Conservation (phyloP, 2,113 vertebrate genomes). For the Chrysemys picta region DNA sequence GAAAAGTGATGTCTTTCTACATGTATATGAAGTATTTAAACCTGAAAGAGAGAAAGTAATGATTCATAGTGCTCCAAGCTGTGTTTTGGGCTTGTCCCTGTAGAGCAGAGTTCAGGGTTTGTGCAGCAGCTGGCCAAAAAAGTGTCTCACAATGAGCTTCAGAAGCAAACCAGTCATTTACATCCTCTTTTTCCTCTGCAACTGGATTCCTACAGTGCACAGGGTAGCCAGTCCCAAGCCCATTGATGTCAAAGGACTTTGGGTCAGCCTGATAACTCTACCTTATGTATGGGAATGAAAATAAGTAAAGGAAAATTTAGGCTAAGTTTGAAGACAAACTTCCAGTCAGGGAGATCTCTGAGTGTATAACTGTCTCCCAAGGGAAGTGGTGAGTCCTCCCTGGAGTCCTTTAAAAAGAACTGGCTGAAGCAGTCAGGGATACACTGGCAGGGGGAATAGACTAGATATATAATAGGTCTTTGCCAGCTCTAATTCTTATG, state of each 20-base stretch:
- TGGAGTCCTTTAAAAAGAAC: not conserved
- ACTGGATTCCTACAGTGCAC: too few relatives aligned
- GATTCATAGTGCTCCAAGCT: not conserved
- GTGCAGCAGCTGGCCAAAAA: not conserved
- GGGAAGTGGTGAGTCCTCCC: not conserved
- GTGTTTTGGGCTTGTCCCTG: not conserved
- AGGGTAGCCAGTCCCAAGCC: too few relatives aligned
- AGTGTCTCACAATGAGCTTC: not conserved
- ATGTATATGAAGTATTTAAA: not conserved
- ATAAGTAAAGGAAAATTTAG: not conserved
- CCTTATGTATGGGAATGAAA: not conserved
- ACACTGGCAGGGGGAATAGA: not conserved
- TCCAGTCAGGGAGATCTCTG: not conserved
- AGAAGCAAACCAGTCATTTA: not conserved
- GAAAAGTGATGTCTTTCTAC: not conserved
- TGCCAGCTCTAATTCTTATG: not conserved
- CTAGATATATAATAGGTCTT: not conserved
- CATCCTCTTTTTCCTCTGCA: not conserved
- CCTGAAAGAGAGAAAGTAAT: not conserved
- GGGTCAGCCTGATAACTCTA: not conserved
- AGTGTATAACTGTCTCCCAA: not conserved
- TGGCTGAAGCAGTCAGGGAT: not conserved
- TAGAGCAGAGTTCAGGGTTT: not conserved
- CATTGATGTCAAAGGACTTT: not conserved
- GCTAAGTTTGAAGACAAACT: not conserved